A percentile compares a stretch with the other conserved stretches of the same genome.
phyloP scores from a whole-genome alignment of 2,113 vertebrate species.

The Melierax canorus region DNA sequence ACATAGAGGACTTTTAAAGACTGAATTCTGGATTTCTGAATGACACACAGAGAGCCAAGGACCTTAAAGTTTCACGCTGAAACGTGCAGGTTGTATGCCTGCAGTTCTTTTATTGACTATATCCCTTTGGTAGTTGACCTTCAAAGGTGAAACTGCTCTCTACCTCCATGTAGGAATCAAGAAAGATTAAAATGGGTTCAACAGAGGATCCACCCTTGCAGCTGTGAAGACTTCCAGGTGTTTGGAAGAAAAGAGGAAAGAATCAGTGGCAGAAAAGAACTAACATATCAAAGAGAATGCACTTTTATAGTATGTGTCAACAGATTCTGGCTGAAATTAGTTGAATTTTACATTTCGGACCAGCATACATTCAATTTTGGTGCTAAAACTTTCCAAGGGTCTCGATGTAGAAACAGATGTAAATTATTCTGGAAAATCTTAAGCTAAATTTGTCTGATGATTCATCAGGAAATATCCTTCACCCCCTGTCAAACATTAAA shows the following conservation, averaged over 20 bases:
- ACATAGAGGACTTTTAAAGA: not conserved
- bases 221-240: not conserved
- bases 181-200: not conserved
- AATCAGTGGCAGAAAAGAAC: not conserved
- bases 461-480: not conserved
- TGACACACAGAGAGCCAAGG: not conserved
- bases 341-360: not conserved
- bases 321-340: not conserved
- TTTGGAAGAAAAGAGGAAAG: not conserved
- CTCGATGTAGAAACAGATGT: not conserved
- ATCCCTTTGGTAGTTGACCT: not conserved
- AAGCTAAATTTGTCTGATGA: not conserved
- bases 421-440: not conserved
- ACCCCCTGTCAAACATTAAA: not conserved
- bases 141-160: not conserved
- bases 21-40: not conserved
- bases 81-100: not conserved
- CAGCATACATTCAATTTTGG: not conserved
- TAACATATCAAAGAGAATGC: not conserved
- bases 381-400: not conserved
- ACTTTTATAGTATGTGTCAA: not conserved
- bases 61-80: not conserved
- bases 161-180: not conserved
- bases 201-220: not conserved
- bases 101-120: not conserved